phyloP scores from a whole-genome alignment of 1,140 invertebrate genomes.

The Drosophila albomicans region DNA sequence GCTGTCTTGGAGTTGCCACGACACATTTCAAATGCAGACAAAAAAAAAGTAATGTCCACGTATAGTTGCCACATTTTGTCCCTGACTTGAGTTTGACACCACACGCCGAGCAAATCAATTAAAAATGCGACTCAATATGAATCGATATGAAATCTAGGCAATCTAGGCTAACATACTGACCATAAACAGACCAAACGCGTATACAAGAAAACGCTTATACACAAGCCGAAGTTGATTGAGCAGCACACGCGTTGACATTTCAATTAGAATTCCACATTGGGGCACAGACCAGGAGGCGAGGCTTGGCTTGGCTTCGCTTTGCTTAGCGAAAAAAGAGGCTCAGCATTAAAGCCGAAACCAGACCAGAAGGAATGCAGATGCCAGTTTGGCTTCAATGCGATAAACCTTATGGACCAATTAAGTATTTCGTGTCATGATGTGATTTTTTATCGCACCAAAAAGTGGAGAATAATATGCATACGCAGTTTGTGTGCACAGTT shows the following conservation, averaged over 20 bases:
- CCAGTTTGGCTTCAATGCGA: conserved; percentile 17
- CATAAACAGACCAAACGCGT: conserved; percentile 26
- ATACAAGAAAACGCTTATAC: conserved; percentile 2
- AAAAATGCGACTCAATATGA: conserved; percentile 30
- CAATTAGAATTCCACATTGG: conserved; percentile 48
- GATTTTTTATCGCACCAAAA: conserved; percentile 46
- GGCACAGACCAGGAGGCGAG: conserved; percentile 2
- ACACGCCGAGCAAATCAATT: conserved; percentile 44
- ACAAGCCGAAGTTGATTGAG: conserved; percentile 46
- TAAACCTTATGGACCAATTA: conserved; percentile 53
- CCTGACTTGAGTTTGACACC: conserved; percentile 48
- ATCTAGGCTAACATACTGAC: conserved; percentile 38
- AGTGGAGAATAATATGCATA: conserved; percentile 46
- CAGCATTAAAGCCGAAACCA: neutral
- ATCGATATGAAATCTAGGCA: conserved; percentile 40
- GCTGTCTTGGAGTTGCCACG: conserved; percentile 39
- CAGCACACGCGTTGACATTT: conserved; percentile 57
- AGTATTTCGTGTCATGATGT: conserved; percentile 50
- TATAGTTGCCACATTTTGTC: conserved; percentile 36
- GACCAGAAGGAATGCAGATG: neutral
- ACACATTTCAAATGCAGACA: conserved; percentile 31
- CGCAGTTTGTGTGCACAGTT: conserved; percentile 9
- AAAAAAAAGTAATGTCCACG: neutral
- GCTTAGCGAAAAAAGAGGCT: neutral
- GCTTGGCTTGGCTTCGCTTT: neutral